Conservation (phyloP, 2,797 vertebrate species). For the Aldrovandia affinis region DNA sequence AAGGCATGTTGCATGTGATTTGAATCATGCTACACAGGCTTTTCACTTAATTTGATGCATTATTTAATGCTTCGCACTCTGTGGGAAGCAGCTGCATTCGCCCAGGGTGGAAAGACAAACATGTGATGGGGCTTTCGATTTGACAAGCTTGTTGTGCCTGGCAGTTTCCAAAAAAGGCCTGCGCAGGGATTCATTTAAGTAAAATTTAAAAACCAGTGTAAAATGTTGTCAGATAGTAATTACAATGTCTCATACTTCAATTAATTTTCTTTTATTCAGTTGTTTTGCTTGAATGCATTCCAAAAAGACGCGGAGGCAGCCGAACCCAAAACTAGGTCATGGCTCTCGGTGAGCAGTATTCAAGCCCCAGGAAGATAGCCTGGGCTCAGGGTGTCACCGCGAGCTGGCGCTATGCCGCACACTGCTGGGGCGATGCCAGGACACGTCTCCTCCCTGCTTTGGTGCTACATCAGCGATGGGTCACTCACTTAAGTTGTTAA, state of each 20-base stretch:
- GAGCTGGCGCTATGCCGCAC: neutral
- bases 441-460: neutral
- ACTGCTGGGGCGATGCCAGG: slow-evolving; percentile 8
- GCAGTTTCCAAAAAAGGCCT: neutral
- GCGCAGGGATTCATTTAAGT: neutral
- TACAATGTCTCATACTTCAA: neutral
- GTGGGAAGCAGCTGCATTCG: neutral
- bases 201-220: neutral
- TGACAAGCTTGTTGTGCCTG: neutral
- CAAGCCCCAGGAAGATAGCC: neutral
- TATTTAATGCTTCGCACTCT: slow-evolving; percentile 30
- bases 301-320: neutral
- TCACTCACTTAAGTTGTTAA: slow-evolving; percentile 21
- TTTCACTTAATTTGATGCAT: slow-evolving; percentile 33
- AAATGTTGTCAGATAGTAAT: neutral
- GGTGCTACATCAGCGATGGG: slow-evolving; percentile 20
- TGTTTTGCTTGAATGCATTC: neutral
- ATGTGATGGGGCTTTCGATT: neutral
- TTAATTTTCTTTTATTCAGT: too few relatives aligned
- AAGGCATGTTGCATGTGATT: slow-evolving; percentile 16
- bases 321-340: neutral
- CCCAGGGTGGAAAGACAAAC: neutral
- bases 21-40: slow-evolving; percentile 14
- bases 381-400: slow-evolving; percentile 7
- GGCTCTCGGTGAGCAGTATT: neutral